Conservation (phyloP, 1,140 invertebrate genomes). For the Helicoverpa armigera region DNA sequence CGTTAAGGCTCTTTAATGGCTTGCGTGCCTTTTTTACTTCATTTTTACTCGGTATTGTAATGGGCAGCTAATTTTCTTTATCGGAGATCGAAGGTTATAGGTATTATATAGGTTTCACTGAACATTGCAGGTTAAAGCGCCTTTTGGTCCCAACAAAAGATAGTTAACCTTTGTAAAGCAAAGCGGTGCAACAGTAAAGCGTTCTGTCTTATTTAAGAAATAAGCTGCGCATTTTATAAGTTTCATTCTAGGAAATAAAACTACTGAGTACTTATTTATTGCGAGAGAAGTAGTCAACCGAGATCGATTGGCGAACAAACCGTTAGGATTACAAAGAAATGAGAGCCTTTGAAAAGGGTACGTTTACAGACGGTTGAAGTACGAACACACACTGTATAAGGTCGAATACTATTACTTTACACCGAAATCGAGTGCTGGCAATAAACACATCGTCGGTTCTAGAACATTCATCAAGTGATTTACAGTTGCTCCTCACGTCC, state of each 20-base stretch:
- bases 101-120: conserved; percentile 13
- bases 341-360: too few relatives aligned
- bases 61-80: conserved; percentile 74
- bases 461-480: conserved; percentile 50
- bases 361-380: not conserved
- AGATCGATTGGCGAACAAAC: too few relatives aligned
- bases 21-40: conserved; percentile 71
- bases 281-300: too few relatives aligned
- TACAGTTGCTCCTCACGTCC: conserved; percentile 45
- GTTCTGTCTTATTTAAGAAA: conserved; percentile 3
- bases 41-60: conserved; percentile 78
- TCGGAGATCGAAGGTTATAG: conserved; percentile 53
- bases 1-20: conserved; percentile 80
- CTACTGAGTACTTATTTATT: not conserved
- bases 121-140: conserved; percentile 7
- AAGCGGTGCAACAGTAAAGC: not conserved
- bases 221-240: not conserved
- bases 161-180: conserved; percentile 26
- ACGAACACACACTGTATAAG: not conserved
- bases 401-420: not conserved
- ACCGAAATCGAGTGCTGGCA: conserved; percentile 31
- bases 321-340: too few relatives aligned
- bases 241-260: not conserved
- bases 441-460: conserved; percentile 42
- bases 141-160: conserved; percentile 20